phyloP scores from a whole-genome alignment of 2,888 invertebrate species.

The Sisyra terminalis region DNA sequence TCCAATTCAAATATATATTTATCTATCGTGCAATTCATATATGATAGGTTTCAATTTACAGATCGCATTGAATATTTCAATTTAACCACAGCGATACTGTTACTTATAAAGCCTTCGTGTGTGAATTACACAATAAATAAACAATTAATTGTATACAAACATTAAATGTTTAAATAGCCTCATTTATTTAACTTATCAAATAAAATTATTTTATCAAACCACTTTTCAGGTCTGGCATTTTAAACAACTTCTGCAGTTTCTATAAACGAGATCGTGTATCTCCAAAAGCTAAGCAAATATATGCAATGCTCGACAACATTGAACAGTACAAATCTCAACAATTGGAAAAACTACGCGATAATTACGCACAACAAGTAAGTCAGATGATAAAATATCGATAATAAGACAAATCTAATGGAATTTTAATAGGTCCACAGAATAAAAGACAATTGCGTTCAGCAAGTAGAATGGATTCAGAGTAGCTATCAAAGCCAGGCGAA shows the following conservation, averaged over 20 bases:
- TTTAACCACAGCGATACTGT: no score
- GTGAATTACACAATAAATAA: not conserved
- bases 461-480: conserved; percentile 85
- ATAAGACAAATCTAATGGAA: not conserved
- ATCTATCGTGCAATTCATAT: no score
- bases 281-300: conserved; percentile 68
- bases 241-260: conserved; percentile 57
- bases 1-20: no score
- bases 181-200: not conserved
- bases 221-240: conserved; percentile 45
- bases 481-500: conserved; percentile 81
- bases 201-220: no score
- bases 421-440: conserved; percentile 60
- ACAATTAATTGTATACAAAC: no score
- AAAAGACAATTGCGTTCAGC: conserved; percentile 84
- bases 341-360: conserved; percentile 73
- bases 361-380: conserved; percentile 74
- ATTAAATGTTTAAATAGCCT: not conserved
- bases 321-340: conserved; percentile 82
- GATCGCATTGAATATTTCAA: no score
- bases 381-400: not conserved
- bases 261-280: conserved; percentile 51
- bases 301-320: conserved; percentile 77
- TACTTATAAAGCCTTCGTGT: no score
- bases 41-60: no score